A percentile compares a stretch with the other conserved stretches of the same genome.
Conservation (phyloP, 2,888 invertebrate genomes). For the Hypolimnas misippus region DNA sequence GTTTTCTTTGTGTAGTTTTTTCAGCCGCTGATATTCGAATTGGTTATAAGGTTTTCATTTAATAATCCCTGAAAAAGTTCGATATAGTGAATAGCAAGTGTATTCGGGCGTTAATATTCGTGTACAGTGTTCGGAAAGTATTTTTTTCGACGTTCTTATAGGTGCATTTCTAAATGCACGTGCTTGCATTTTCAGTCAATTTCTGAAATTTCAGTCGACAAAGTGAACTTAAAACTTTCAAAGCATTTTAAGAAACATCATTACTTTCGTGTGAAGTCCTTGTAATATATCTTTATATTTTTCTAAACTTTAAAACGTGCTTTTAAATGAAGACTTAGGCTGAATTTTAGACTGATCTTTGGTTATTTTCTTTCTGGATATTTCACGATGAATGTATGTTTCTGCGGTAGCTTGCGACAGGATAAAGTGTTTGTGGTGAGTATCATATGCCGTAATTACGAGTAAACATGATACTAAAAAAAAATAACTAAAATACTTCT, state of each 20-base stretch:
- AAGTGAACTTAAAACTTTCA: constrained; percentile 40
- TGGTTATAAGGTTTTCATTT: constrained; percentile 67
- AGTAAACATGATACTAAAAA: constrained; percentile 7
- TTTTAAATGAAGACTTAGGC: constrained; percentile 55
- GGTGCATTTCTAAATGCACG: constrained; percentile 77
- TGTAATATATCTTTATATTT: constrained; percentile 41
- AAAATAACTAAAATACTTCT: neutral
- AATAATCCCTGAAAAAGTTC: constrained; percentile 44
- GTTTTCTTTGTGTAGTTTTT: constrained; percentile 84
- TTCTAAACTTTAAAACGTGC: constrained; percentile 35
- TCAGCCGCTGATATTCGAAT: constrained; percentile 82
- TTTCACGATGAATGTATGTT: constrained; percentile 53
- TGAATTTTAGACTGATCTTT: constrained; percentile 61
- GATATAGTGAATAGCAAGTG: constrained; percentile 43
- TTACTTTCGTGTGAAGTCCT: constrained; percentile 7
- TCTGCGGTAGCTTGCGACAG: constrained; percentile 55
- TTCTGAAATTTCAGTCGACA: constrained; percentile 61
- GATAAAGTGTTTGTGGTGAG: constrained; percentile 78
- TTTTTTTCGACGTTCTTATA: constrained; percentile 51
- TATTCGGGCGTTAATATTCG: constrained; percentile 4
- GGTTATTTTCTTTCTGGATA: constrained; percentile 62
- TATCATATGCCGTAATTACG: constrained; percentile 45
- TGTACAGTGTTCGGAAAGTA: constrained; percentile 20
- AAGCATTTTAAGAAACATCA: constrained; percentile 14
- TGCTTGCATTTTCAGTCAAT: constrained; percentile 78